phyloP scores from a whole-genome alignment of 2,113 vertebrate genomes.

The Columbina picui region DNA sequence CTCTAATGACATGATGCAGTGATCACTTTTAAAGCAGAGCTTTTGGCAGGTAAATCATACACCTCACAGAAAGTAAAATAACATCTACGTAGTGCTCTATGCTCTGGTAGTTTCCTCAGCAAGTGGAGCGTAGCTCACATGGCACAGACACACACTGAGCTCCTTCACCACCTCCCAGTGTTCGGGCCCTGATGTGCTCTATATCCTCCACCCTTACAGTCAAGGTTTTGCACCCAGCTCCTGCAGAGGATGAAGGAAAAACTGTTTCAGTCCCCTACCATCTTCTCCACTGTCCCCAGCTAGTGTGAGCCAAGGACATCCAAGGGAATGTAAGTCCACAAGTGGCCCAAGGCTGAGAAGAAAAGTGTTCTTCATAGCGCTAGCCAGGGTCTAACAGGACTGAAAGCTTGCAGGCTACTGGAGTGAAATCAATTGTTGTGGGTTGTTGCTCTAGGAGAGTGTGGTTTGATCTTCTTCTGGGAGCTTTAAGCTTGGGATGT shows the following conservation, averaged over 20 bases:
- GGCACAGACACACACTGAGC: fast-evolving
- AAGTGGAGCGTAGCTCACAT: neutral
- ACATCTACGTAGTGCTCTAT: neutral
- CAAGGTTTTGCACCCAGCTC: neutral
- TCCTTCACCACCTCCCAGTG: neutral
- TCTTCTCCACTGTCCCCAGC: neutral
- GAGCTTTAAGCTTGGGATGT: neutral
- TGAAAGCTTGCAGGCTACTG: neutral
- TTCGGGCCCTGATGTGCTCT: neutral
- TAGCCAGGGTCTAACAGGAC: neutral
- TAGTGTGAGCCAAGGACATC: neutral
- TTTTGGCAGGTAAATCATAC: neutral
- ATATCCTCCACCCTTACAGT: neutral
- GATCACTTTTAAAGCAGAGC: neutral
- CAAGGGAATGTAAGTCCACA: neutral
- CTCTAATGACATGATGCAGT: neutral
- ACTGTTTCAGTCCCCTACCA: neutral
- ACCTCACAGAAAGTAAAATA: neutral
- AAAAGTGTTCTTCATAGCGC: fast-evolving
- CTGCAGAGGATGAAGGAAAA: neutral
- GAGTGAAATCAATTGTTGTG: neutral
- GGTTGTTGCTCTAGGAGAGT: neutral
- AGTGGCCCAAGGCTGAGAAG: neutral
- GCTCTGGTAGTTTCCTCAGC: neutral
- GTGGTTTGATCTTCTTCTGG: neutral